Evolutionary conservation across 1,140 invertebrate genomes (phyloP).

Genomic region (Drosophila tropicalis): DNA sequence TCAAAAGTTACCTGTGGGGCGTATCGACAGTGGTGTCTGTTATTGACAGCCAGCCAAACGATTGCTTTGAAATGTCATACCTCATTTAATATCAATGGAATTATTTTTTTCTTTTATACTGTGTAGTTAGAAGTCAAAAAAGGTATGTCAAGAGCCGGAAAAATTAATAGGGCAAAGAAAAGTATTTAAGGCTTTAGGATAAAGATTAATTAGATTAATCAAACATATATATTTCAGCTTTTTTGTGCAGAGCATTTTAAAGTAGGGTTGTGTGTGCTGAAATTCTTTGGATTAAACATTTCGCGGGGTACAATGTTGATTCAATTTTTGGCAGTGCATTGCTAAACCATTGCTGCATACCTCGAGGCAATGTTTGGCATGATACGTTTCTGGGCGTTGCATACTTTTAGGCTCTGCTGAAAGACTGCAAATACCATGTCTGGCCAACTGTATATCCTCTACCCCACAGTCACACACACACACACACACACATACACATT

Average conservation of each 20-base stretch:
- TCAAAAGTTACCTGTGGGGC: slow-evolving; percentile 41
- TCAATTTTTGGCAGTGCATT: slow-evolving; percentile 26
- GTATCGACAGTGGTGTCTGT: slow-evolving; percentile 19
- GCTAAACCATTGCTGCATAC: slow-evolving; percentile 42
- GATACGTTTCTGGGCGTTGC: slow-evolving; percentile 30
- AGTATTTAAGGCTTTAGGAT: background rate
- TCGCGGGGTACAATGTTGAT: background rate
- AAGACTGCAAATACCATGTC: slow-evolving; percentile 26
- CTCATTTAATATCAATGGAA: slow-evolving; percentile 64
- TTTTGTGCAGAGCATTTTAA: background rate
- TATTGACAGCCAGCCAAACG: slow-evolving; percentile 63
- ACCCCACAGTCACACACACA: background rate
- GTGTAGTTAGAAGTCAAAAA: background rate
- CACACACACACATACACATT: background rate
- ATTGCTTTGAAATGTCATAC: slow-evolving; percentile 49
- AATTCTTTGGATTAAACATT: background rate
- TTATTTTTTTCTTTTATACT: background rate
- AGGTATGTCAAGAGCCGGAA: background rate
- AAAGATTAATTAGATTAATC: background rate
- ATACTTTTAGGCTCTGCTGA: slow-evolving; percentile 56
- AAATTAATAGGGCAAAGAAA: background rate
- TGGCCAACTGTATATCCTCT: slow-evolving; percentile 4
- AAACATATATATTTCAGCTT: background rate
- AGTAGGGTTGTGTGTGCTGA: background rate
- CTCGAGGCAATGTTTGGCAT: slow-evolving; percentile 31